Evolutionary conservation across 2,797 vertebrate species (phyloP).

Genomic region (Neoniphon sammara): DNA sequence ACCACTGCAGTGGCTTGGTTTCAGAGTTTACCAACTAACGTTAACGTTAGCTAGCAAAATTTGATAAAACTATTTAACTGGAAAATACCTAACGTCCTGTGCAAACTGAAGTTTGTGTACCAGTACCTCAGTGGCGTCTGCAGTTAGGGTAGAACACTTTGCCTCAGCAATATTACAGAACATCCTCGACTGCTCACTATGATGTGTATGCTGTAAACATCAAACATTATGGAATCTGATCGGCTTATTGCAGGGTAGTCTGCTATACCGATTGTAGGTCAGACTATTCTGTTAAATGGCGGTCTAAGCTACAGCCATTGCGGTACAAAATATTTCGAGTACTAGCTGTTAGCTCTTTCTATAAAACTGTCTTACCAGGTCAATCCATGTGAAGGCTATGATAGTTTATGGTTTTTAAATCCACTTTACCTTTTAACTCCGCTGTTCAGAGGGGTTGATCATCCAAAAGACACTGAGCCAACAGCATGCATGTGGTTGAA

Average conservation of each 20-base stretch:
- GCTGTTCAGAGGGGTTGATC: background rate
- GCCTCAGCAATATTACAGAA: background rate
- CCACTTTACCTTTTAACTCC: background rate
- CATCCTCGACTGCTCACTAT: conserved; percentile 55
- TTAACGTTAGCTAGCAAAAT: background rate
- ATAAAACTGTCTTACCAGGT: background rate
- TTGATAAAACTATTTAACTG: background rate
- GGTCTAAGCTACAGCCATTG: background rate
- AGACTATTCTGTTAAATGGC: no score
- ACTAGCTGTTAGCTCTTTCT: background rate
- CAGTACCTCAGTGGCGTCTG: background rate
- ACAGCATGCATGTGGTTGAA: background rate
- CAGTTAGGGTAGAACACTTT: background rate
- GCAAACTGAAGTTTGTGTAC: background rate
- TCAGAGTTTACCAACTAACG: conserved; percentile 8
- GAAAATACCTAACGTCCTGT: no score
- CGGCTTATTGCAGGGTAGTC: no score
- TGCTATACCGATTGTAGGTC: no score
- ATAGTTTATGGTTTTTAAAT: background rate
- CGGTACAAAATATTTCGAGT: background rate
- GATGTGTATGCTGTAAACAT: background rate
- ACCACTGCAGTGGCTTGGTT: conserved; percentile 8
- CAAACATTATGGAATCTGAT: no score
- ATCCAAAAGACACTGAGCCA: background rate
- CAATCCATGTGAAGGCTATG: background rate